Base-by-base conservation (phyloP, 1,140 invertebrate genomes). In the Heliconius eleuchia region DNA sequence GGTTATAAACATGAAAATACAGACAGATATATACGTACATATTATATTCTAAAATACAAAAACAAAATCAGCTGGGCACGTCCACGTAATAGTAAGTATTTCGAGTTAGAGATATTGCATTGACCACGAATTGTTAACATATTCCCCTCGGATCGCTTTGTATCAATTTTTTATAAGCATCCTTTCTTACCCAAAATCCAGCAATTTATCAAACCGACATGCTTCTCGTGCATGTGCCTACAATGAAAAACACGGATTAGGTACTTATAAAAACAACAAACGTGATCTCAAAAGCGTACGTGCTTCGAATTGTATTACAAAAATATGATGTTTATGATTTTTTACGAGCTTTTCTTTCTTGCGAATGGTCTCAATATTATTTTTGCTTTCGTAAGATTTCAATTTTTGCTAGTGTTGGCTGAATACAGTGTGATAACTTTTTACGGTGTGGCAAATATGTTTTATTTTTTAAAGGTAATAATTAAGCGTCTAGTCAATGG, bases 181-280 rank as follows among this genome's bases (percentile, higher is more conserved):
- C 83, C 78, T 85, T 82, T 84, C 82, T 84, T 60, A 74, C 74
- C 77, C 81, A 39, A 84, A 76, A 85, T 82, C 81, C 81, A 71
- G 80, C 84, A 81, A 89, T 88, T 88, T 86, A 86, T 89, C 86
- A 86, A 80, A 71, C 77, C 76, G 84, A 85, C 84, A 81, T 88
- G 87, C 87, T 86, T 71, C 82, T 76, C 74, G 55, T 75, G 72
- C 34, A 27, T 80, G 70, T 77, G 78, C 72, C 66, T 79, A 84
- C 83, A 85, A 85, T 75, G 86, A 86, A 89, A 87, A 87, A 86
- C 84, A 87, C 78, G 83, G 86, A 89, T 89, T 86, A 87, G 84
- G 83, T 88, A 82, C 82, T 86, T 84, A 84, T 85, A 84, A 85
- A 83, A 86, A 86, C 86, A 87, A 85, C 71, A 84, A 81, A 87